phyloP scores from a whole-genome alignment of 2,888 invertebrate genomes.

The Petrolisthes manimaculis region DNA sequence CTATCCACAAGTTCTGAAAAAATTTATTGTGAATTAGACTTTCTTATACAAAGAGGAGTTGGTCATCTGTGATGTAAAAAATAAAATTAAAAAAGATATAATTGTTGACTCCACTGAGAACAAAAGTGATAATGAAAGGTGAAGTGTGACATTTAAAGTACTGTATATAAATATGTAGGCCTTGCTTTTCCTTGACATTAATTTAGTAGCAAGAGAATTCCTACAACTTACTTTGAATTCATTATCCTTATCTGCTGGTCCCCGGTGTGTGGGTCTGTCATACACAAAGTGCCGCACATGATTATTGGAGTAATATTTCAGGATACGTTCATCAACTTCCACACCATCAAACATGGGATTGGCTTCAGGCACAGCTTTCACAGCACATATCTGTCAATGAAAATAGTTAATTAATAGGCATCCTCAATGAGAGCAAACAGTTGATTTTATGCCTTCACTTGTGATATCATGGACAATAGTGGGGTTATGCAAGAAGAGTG shows the following conservation, averaged over 20 bases:
- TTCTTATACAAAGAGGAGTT: neutral
- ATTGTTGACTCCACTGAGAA: neutral
- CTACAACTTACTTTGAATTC: constrained; percentile 81
- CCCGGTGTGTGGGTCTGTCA: constrained; percentile 90
- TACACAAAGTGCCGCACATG: constrained; percentile 91
- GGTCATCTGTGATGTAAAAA: neutral
- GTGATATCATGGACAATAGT: neutral
- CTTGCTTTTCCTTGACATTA: no score
- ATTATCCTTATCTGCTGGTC: constrained; percentile 91
- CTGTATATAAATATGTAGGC: no score
- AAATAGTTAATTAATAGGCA: neutral
- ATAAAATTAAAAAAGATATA: neutral
- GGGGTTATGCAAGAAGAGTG: neutral
- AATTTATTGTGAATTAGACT: neutral
- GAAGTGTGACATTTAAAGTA: no score
- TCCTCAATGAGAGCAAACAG: neutral
- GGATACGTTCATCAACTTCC: constrained; percentile 87
- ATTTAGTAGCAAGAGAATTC: no score
- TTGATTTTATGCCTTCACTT: neutral
- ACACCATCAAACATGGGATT: constrained; percentile 72
- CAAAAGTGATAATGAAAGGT: no score
- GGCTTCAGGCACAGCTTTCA: constrained; percentile 85
- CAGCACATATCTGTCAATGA: constrained; percentile 88
- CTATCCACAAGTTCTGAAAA: constrained; percentile 88
- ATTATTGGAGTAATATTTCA: constrained; percentile 90